Conservation (phyloP, 1,140 invertebrate species). For the Drosophila tropicalis region DNA sequence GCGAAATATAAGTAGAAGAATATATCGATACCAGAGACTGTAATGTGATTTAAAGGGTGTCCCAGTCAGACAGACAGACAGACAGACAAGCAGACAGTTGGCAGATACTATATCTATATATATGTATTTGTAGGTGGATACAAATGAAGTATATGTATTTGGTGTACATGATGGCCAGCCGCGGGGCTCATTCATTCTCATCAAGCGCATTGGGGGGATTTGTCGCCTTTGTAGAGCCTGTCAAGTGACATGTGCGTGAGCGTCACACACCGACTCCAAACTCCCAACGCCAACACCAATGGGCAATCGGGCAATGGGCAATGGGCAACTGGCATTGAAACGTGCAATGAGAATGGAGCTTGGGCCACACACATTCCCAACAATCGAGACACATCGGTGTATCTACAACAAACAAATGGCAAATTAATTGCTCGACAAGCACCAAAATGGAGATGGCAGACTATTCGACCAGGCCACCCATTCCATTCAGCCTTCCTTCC, state of each 20-base stretch:
- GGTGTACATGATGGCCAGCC: slow-evolving; percentile 34
- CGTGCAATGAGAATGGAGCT: background rate
- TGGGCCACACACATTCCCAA: background rate
- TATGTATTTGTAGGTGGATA: slow-evolving; percentile 32
- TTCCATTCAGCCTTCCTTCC: too few relatives aligned
- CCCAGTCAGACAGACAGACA: slow-evolving; percentile 8
- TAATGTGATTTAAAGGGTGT: slow-evolving; percentile 2
- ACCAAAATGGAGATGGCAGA: background rate
- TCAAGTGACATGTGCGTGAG: slow-evolving; percentile 58
- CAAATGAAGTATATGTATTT: slow-evolving; percentile 2
- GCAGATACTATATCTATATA: slow-evolving; percentile 3
- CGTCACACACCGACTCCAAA: slow-evolving; percentile 31
- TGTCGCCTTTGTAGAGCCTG: slow-evolving; percentile 64
- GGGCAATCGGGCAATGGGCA: background rate
- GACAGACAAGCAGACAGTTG: slow-evolving; percentile 7
- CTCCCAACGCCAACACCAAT: background rate
- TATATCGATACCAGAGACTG: background rate
- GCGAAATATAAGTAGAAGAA: too few relatives aligned
- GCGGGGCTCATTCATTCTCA: slow-evolving; percentile 73
- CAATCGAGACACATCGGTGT: slow-evolving; percentile 18
- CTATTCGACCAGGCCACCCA: slow-evolving; percentile 1
- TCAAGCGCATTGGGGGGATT: slow-evolving; percentile 75
- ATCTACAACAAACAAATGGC: slow-evolving; percentile 62
- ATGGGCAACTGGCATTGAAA: background rate
- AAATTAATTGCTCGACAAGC: slow-evolving; percentile 69